Evolutionary conservation across 2,888 invertebrate genomes (phyloP).

Genomic region (Drosophila kambysellisi): DNA sequence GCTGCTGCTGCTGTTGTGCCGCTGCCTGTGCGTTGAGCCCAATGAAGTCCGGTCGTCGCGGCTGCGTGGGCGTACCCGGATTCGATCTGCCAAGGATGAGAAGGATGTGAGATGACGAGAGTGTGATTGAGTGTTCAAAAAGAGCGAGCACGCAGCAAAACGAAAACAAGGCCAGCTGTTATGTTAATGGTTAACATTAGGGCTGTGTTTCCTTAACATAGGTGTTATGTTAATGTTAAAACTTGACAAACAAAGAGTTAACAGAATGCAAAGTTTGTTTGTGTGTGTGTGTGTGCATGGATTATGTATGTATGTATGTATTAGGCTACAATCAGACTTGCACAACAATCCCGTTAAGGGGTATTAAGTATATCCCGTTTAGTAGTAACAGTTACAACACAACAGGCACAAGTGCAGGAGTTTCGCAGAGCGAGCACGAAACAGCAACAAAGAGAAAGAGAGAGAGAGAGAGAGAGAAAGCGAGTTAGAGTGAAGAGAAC

Average conservation of each 20-base stretch:
- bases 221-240: slow-evolving; percentile 32
- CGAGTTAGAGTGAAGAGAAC: slow-evolving; percentile 1
- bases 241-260: slow-evolving; percentile 24
- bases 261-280: slow-evolving; percentile 7
- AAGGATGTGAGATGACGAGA: slow-evolving; percentile 12
- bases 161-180: slow-evolving; percentile 11
- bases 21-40: slow-evolving; percentile 87
- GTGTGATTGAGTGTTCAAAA: background rate
- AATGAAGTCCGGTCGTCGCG: slow-evolving; percentile 94
- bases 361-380: slow-evolving; percentile 13
- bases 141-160: background rate
- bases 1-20: slow-evolving; percentile 70
- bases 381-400: slow-evolving; percentile 34
- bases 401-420: slow-evolving; percentile 9
- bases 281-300: slow-evolving; percentile 15
- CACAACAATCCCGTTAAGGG: slow-evolving; percentile 27
- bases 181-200: slow-evolving; percentile 28
- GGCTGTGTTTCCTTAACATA: slow-evolving; percentile 21
- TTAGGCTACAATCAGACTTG: slow-evolving; percentile 13
- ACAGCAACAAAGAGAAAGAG: background rate
- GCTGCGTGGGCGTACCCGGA: slow-evolving; percentile 96
- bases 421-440: background rate
- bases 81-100: slow-evolving; percentile 89
- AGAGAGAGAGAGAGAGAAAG: background rate
- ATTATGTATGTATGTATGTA: slow-evolving; percentile 6